These are phyloP conservation scores for Sinocyclocheilus rhinocerous DNA, from an alignment of 2,113 vertebrate species.

Conservation along the genomic window DNA sequence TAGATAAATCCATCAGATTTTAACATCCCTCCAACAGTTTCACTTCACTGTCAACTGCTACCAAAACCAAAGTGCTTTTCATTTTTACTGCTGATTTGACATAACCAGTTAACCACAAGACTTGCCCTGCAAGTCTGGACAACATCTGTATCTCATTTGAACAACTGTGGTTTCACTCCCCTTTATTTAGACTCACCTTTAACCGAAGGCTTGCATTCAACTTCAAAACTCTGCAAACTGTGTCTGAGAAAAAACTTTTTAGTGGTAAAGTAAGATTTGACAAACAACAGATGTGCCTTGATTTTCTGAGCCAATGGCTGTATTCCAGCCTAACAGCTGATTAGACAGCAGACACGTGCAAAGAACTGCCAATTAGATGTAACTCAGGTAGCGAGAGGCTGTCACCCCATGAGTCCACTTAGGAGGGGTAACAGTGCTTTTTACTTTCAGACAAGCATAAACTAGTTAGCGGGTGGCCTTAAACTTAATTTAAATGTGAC, in stretches of 20 bases:
- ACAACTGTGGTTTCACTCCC: constrained; percentile 5
- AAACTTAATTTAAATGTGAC: neutral
- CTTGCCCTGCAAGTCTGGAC: constrained; percentile 47
- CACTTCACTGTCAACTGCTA: neutral
- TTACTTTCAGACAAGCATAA: neutral
- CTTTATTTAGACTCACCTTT: constrained; percentile 28
- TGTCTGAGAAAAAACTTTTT: neutral
- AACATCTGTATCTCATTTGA: constrained; percentile 2
- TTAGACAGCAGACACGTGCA: neutral
- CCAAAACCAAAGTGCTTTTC: neutral
- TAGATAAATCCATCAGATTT: neutral
- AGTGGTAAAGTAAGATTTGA: neutral
- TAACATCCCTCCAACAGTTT: neutral
- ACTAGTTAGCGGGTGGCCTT: neutral
- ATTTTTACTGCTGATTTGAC: constrained; percentile 36
- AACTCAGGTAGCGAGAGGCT: neutral
- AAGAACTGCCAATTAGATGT: neutral
- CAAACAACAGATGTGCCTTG: constrained; percentile 22
- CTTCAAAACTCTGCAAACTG: neutral
- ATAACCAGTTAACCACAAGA: constrained; percentile 46
- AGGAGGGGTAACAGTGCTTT: neutral
- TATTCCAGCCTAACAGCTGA: constrained; percentile 39
- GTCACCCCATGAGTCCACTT: neutral
- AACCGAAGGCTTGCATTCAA: constrained; percentile 2
- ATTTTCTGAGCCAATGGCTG: constrained; percentile 58